Evolutionary conservation across 2,113 vertebrate species (phyloP).

Genomic region (Pogonocichla stellata): DNA sequence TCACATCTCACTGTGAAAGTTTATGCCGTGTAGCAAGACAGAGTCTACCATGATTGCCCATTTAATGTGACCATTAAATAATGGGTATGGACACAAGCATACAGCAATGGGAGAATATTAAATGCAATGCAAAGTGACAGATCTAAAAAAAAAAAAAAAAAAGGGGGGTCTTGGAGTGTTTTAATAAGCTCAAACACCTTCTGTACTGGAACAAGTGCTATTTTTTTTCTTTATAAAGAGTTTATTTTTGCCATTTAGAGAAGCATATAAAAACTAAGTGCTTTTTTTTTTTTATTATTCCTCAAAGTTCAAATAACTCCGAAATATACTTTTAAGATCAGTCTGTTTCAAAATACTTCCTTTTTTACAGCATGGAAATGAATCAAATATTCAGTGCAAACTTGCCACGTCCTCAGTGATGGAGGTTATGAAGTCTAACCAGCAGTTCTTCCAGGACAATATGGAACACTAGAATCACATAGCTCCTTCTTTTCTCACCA

Average conservation of each 20-base stretch:
- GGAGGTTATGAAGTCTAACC: neutral
- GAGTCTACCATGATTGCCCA: neutral
- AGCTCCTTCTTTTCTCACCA: neutral
- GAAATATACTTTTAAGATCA: neutral
- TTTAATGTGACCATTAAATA: neutral
- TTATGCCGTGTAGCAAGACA: neutral
- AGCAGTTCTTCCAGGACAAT: neutral
- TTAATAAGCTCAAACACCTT: neutral
- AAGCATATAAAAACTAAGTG: neutral
- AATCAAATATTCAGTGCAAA: neutral
- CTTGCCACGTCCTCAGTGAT: neutral
- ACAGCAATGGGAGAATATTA: neutral
- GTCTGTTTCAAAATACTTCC: neutral
- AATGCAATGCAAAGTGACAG: neutral
- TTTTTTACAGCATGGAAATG: neutral
- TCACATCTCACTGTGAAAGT: neutral
- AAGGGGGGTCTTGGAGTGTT: neutral
- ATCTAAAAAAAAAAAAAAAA: neutral
- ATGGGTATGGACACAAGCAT: neutral
- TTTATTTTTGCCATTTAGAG: neutral
- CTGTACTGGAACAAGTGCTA: neutral
- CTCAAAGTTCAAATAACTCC: rapidly evolving
- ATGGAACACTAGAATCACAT: neutral
- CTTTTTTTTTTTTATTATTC: neutral
- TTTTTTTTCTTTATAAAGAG: neutral